Base-by-base conservation (phyloP, 2,888 invertebrate species). In the Andrena minutula region DNA sequence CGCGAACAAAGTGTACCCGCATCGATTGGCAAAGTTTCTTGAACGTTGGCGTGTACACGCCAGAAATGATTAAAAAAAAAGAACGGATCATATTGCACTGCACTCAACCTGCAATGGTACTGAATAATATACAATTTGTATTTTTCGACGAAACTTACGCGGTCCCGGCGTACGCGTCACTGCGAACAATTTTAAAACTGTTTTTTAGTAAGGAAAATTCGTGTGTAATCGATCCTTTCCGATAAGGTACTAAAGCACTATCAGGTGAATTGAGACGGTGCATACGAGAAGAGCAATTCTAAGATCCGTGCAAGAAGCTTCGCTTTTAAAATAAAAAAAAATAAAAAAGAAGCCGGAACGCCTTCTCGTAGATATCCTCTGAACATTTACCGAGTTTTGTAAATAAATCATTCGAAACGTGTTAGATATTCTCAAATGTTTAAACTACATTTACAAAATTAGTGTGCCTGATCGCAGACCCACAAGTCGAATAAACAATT, bases 391-490 rank as follows among this genome's bases (percentile, higher is more conserved):
- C 64, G 61, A 80, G 79, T 80, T 73, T 74, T 87, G 77, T 88
- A 87, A 80, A 84, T 80, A 86, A 75, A 64, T 78, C 65, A 73
- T 74, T 71, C 32, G 66, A 87, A 35, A 61, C 58, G 56, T 65
- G 47, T 84, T 79, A 76, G 84, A 68, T 69, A 73, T 69, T 70
- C 32, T 64, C 60, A 75, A 70, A 79, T 66, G 66, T 80, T 80
- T 74, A 66, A 69, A 66, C 63, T 68, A 72, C 63, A 65, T 53
- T 85, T 74, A 78, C 70, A 71, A 80, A 83, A 79, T 79, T 78
- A 65, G 83, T 66, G 87, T 83, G 80, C 83, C 85, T 86, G 79
- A 86, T 87, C 72, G 85, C 75, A 80, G 79, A 78, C 63, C 85
- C 73, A 28, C 26, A 53, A 63, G 20, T 26, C 4, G 28, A 35